Conservation (phyloP, 2,888 invertebrate species). For the Ochropacha duplaris region DNA sequence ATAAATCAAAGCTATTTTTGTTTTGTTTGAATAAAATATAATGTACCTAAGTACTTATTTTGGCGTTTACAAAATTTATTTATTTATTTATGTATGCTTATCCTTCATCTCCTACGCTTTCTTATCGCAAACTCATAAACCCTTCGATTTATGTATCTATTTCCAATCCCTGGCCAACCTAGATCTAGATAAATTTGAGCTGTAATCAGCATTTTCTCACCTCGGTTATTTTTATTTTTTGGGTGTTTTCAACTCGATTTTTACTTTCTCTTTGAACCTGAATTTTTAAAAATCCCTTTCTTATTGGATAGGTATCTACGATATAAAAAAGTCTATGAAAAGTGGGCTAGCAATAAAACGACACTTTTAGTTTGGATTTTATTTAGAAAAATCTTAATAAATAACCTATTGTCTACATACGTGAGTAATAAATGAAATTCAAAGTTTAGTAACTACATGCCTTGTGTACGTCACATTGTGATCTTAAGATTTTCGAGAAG, state of each 20-base stretch:
- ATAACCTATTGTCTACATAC: slow-evolving; percentile 27
- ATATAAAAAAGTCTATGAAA: no score
- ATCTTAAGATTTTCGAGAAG: slow-evolving; percentile 9
- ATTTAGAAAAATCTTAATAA: slow-evolving; percentile 32
- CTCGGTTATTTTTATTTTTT: background rate
- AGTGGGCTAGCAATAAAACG: slow-evolving; percentile 3
- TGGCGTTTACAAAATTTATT: no score
- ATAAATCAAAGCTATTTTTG: no score
- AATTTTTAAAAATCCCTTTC: no score
- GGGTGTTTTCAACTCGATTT: no score
- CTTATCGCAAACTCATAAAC: background rate
- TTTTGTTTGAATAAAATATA: no score
- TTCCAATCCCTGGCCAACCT: background rate
- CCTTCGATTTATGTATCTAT: slow-evolving; percentile 6
- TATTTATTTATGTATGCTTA: no score
- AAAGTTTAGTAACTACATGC: background rate
- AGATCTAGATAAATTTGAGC: background rate
- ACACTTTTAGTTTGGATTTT: slow-evolving; percentile 14
- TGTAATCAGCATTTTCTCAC: background rate
- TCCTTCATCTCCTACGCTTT: no score
- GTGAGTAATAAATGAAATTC: slow-evolving; percentile 26
- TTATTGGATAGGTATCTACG: no score
- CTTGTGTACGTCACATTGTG: background rate
- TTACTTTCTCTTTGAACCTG: no score
- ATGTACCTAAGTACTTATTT: no score